Percentiles rank a stretch among this genome's conserved stretches.
Conservation (phyloP, 1,140 invertebrate genomes). For the Yoshiicerus persimilis region DNA sequence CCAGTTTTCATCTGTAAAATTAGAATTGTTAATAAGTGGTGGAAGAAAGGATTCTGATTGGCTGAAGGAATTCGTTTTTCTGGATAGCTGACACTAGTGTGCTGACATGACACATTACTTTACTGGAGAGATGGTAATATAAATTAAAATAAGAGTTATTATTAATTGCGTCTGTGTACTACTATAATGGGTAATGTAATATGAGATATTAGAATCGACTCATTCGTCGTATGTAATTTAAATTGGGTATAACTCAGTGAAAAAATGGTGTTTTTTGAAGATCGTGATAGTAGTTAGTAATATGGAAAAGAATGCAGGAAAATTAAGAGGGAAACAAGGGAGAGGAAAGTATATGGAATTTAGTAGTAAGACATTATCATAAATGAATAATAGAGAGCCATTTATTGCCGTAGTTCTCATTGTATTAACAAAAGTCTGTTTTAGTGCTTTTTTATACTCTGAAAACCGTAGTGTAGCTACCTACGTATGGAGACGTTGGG, state of each 20-base stretch:
- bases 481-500: not conserved
- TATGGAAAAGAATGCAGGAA: not conserved
- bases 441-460: not conserved
- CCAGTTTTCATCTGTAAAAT: not conserved
- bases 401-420: constrained; percentile 1
- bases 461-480: not conserved
- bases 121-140: not conserved
- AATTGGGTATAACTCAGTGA: not conserved
- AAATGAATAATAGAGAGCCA: not conserved
- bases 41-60: not conserved
- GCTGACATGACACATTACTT: not conserved
- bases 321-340: not conserved
- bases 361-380: not conserved
- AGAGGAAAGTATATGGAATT: not conserved
- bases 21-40: not conserved
- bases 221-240: not conserved
- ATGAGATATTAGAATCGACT: not conserved
- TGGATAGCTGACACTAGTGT: not conserved
- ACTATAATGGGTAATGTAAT: not conserved
- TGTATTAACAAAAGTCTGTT: not conserved
- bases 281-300: not conserved
- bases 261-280: not conserved
- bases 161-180: not conserved
- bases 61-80: not conserved
- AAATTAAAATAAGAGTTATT: not conserved